Percentiles rank a stretch among this genome's conserved stretches.
phyloP scores from a whole-genome alignment of 2,113 vertebrate genomes.

The Egretta garzetta region DNA sequence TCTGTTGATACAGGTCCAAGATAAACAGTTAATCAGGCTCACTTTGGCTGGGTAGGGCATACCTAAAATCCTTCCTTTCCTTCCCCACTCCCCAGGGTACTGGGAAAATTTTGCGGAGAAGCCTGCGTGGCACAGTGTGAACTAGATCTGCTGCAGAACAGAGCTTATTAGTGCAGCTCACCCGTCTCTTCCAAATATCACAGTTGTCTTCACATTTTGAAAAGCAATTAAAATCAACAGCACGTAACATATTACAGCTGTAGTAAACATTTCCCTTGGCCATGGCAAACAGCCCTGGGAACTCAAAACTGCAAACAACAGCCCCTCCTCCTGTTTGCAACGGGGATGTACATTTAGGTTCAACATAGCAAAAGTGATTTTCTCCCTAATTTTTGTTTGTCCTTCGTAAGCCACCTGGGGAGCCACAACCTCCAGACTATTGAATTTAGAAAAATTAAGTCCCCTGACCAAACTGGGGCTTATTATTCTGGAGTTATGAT shows the following conservation, averaged over 20 bases:
- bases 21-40: background rate
- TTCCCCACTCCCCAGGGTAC: background rate
- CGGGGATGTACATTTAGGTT: background rate
- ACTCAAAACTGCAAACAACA: conserved; percentile 34
- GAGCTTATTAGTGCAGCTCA: background rate
- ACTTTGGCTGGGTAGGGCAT: background rate
- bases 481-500: background rate
- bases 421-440: background rate
- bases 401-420: background rate
- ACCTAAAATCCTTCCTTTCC: background rate
- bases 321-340: conserved; percentile 51
- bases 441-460: background rate
- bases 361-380: background rate
- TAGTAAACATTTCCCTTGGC: conserved; percentile 22
- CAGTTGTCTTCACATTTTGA: conserved; percentile 50
- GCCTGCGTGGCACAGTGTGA: background rate
- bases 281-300: background rate
- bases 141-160: background rate
- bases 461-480: background rate
- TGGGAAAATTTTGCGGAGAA: background rate
- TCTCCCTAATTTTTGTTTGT: background rate
- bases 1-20: background rate
- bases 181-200: background rate
- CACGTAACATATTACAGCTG: background rate
- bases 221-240: conserved; percentile 49